Base-by-base conservation (phyloP, 2,797 vertebrate species). In the Chaunax sp. region DNA sequence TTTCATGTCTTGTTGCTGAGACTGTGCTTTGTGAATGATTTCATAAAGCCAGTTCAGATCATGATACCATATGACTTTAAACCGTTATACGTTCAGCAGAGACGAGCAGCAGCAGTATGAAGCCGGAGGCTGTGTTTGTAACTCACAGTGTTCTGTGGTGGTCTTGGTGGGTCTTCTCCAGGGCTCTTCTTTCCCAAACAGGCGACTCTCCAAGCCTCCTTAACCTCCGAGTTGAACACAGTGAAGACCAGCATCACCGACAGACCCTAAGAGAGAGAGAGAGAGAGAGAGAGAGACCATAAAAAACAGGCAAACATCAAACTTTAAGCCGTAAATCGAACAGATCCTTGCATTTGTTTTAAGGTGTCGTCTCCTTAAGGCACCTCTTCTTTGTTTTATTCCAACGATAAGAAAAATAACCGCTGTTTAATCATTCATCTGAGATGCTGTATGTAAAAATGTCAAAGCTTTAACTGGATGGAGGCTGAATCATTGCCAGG, bases 211-310 rank as follows among this genome's bases (percentile, higher is more conserved):
- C 97, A 99, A 37, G 95, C 96, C 61, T 98, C 97, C 76, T 88
- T 91, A 4, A 97, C 95, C 73, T 99, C 98, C 9, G 95, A 90
- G 44, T 98, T 97, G 84, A 99, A 92, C 52, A 97, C 81, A 0
- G 97, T 98, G 92, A 98, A 99, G 52, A 97, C 90, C 85, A 98
- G 81, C 77, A 97, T 91, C 67, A 96, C 94, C 0, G 92, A 94
- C 82, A 98, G 78, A 78, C 97, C 96, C 98, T 99, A 86, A 2
- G 53, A 23, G 13, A 69, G 63, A 41, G 43, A 54, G 6, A 56
- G 26, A 38, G 2, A 43, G 7, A 61, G 16, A 57, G 6, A 62
- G 40, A 54, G 9, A n/a, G 15, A 60, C 3, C 14, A 26, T 16
- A 3, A 38, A 20, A 2, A 40, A 22, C 53, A 5, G 33, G 45